These are phyloP conservation scores for Pygoscelis adeliae DNA, from an alignment of 2,113 vertebrate species.

Conservation along the genomic window DNA sequence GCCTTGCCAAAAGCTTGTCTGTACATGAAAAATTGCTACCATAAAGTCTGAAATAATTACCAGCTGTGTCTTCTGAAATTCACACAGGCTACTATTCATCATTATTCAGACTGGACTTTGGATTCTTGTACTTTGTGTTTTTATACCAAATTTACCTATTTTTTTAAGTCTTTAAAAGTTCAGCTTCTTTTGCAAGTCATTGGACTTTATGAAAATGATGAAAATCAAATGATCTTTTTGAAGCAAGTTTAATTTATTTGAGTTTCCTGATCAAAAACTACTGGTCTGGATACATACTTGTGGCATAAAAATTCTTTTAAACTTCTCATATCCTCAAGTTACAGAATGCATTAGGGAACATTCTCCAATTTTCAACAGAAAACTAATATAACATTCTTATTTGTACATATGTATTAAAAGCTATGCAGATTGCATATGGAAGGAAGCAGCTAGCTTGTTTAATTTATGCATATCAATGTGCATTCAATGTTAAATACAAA, in stretches of 20 bases:
- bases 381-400: not conserved
- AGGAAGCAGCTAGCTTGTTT: not conserved
- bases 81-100: not conserved
- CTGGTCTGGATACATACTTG: slow-evolving; percentile 2
- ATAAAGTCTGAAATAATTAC: slow-evolving; percentile 65
- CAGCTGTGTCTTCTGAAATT: slow-evolving; percentile 56
- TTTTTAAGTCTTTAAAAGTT: not conserved
- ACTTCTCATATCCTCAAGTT: not conserved
- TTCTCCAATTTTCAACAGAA: not conserved
- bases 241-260: slow-evolving; percentile 31
- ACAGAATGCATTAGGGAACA: slow-evolving; percentile 27
- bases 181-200: not conserved
- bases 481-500: not conserved
- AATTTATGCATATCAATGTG: not conserved
- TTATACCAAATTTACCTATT: not conserved
- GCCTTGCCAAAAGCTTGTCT: slow-evolving; percentile 52
- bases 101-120: not conserved
- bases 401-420: not conserved
- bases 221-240: slow-evolving; percentile 1
- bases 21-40: slow-evolving; percentile 54
- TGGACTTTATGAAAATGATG: not conserved
- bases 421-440: not conserved
- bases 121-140: not conserved
- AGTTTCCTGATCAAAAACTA: slow-evolving; percentile 1
- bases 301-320: not conserved